Evolutionary conservation across 2,888 invertebrate genomes (phyloP).

Genomic region (Sphaeridia pumilis): DNA sequence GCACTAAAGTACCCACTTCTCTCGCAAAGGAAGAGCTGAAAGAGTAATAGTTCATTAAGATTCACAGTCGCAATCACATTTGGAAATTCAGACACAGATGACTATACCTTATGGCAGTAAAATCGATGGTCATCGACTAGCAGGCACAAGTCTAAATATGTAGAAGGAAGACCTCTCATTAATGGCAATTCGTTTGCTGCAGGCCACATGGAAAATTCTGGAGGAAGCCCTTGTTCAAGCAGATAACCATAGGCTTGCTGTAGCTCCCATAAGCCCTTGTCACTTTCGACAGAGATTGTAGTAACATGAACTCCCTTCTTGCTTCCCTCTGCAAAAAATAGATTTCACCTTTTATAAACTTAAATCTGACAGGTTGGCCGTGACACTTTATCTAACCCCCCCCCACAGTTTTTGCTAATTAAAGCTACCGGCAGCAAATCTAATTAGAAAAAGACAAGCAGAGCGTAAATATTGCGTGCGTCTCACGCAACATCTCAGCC

Average conservation of each 20-base stretch:
- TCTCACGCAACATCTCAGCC: no score
- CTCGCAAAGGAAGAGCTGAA: conserved; percentile 42
- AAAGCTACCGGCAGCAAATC: no score
- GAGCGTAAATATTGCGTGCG: no score
- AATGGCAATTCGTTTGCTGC: conserved; percentile 40
- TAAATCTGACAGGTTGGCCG: neutral
- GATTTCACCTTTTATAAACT: no score
- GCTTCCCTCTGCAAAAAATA: conserved; percentile 34
- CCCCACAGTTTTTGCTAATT: no score
- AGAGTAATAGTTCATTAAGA: neutral
- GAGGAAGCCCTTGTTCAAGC: conserved; percentile 41
- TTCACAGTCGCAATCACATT: neutral
- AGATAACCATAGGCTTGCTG: conserved; percentile 40
- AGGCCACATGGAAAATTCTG: conserved; percentile 38
- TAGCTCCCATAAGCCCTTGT: conserved; percentile 36
- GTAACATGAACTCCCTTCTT: conserved; percentile 41
- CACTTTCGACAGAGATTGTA: conserved; percentile 40
- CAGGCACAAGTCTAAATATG: conserved; percentile 42
- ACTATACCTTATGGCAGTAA: conserved; percentile 41
- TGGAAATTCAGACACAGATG: neutral
- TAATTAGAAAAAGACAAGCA: no score
- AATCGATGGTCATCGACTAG: conserved; percentile 41
- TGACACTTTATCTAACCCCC: neutral
- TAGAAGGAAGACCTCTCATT: conserved; percentile 37
- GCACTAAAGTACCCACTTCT: conserved; percentile 44